Evolutionary conservation across 2,797 vertebrate genomes (phyloP), one percentile per base, ranked within the genome.

Genomic region (Oreortyx pictus): DNA sequence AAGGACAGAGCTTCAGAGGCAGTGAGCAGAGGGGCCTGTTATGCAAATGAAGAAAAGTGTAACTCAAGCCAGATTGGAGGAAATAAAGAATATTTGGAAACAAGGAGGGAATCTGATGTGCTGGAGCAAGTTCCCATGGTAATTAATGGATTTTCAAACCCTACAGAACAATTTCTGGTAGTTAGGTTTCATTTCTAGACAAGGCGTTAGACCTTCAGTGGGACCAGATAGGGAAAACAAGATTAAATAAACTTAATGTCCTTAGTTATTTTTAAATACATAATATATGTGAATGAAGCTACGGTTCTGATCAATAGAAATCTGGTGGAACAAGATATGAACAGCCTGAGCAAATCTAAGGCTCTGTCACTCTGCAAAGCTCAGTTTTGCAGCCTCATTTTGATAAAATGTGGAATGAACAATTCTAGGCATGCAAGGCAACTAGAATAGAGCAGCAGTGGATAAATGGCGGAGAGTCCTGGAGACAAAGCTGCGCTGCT

Each of bases 141-240:
- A 41, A 41, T 41, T 27, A 37, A 13, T 46, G 46, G 29, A 14
- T 62, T 70, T 89, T 68, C n/a, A 61, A 31, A 46, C 12, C 54
- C 9, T 35, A 80, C n/a, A 25, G 43, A 73, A 23, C 4, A n/a
- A 66, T 27, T 4, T 54, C 41, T 44, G 35, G 41, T 73, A 84
- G 33, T 59, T 6, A 70, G 39, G 12, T 5, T 57, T n/a, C 29
- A 49, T 9, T 44, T 83, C n/a, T 60, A 44, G 37, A 59, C n/a
- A 52, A 57, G 37, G 8, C 7, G 10, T 20, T 39, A 14, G 31
- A 60, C 2, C 5, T 19, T 25, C 0, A 3, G 15, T 0, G 0
- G 88, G 16, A 83, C 10, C 23, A 78, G 5, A 7, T 65, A 8
- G 17, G 46, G 24, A 35, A 64, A 67, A 20, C 2, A 44, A 33